These are phyloP conservation scores for Megaustenia siamemsis DNA, from an alignment of 2,888 invertebrate genomes.

Conservation along the genomic window DNA sequence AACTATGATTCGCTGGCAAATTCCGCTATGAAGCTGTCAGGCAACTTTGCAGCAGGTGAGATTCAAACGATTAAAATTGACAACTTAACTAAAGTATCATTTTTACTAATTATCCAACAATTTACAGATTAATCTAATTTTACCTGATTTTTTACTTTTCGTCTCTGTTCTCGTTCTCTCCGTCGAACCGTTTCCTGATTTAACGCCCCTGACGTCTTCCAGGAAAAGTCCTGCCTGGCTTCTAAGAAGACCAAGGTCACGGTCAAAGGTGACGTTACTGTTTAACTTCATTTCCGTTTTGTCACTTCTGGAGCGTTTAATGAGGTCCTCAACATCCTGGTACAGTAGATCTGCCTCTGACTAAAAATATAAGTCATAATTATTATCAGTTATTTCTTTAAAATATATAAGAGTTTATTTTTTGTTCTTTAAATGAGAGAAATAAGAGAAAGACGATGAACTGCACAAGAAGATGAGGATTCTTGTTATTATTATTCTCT, in stretches of 20 bases:
- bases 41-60: too few relatives aligned
- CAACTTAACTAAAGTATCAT: too few relatives aligned
- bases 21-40: too few relatives aligned
- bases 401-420: too few relatives aligned
- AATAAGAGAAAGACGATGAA: background rate
- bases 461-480: background rate
- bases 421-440: too few relatives aligned
- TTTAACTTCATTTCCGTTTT: background rate
- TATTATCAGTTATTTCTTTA: background rate
- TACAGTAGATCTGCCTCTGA: background rate
- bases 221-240: background rate
- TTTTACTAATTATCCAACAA: too few relatives aligned
- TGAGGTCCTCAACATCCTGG: conserved; percentile 3
- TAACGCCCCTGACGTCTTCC: background rate
- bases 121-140: background rate
- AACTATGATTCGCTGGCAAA: too few relatives aligned
- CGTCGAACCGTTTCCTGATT: background rate
- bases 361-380: background rate
- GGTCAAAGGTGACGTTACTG: background rate
- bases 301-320: background rate
- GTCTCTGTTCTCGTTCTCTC: background rate
- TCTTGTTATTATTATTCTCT: background rate
- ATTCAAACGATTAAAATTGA: too few relatives aligned
- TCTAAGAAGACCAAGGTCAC: background rate
- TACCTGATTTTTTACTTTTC: background rate